Base-by-base conservation (phyloP, 1,140 invertebrate genomes). In the Bombus sylvicola region DNA sequence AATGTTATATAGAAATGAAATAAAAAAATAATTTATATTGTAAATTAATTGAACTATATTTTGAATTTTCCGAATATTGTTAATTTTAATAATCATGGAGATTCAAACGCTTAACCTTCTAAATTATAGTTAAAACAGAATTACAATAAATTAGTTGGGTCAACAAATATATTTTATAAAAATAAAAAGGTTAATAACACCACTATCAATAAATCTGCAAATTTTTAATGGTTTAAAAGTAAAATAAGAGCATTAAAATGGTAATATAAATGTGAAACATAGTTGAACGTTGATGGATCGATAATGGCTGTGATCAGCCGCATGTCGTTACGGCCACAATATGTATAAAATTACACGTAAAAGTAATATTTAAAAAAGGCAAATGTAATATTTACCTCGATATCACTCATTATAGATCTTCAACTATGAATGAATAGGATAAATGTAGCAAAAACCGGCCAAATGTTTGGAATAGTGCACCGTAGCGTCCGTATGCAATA, bases 391-490 rank as follows among this genome's bases (percentile, higher is more conserved):
- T 86, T 92, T 66, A 93, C 92, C 91, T 93, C 92, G 28, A 92
- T 91, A 39, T 92, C 92, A 62, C 92, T 93, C 92, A 93, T 93
- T 77, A n/a, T 88, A 28, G 37, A 68, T 39, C 74, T 81, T 15
- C 22, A 28, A 53, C 12, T 39, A 39, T 72, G 2, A 64, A 76
- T 41, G 71, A 79, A 79, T 83, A 39, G 34, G 34, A 75, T 41
- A 47, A 84, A 86, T 62, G 68, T 83, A 83, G 39, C 34, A 68
- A 81, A 83, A 80, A 74, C 8, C 37, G n/a, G 41, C 10, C 13
- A 66, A 87, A 87, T 37, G 37, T 57, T 76, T 28, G 53, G 31
- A 68, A 83, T 57, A 83, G 79, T 76, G 34, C 62, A 84, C 37
- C 59, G 85, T 88, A 57, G 79, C 87, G 87, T 91, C 91, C 43